Base-by-base conservation (phyloP, 2,113 vertebrate genomes). In the Forbesichthys papilliferus region DNA sequence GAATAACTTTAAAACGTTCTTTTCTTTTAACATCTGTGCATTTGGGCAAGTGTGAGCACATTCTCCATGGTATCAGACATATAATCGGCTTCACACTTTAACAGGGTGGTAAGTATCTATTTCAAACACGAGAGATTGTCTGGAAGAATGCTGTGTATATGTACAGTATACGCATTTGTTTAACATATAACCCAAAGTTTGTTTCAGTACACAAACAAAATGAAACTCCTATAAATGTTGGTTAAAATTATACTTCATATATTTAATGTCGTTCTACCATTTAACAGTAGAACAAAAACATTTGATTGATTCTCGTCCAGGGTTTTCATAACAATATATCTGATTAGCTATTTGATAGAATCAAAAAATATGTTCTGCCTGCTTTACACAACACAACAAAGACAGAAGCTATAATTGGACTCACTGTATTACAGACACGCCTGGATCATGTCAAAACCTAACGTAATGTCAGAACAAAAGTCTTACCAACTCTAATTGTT, bases 221-320 rank as follows among this genome's bases (percentile, higher is more conserved):
- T 42, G 7, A 42, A 42, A 5, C 36, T 42, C 36, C 36, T 42
- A 6, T 42, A 42, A 42, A 42, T 42, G 36, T 42, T 6, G 36
- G 36, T 6, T 42, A 6, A 42, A 42, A 1, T 42, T 4, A 42
- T 42, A 42, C 36, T 42, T 5, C 3, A 8, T 42, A 42, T 42
- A 42, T 42, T 42, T 42, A 1, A 42, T 42, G 36, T 6, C 4
- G 36, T 42, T 42, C 36, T 42, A 5, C 7, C 36, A 42, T 42
- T 6, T 42, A 42, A 6, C 4, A 42, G 4, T 8, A 42, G 7
- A 42, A 42, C 36, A 42, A 42, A 42, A 42, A 42, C 36, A 42
- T 42, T 5, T 77, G 52, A 76, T 3, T 66, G 13, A 80, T 57
- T 69, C 3, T 62, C 0, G 11, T 64, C 4, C 0, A 12, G 54